phyloP scores from a whole-genome alignment of 2,888 invertebrate species.

The Crossocerus cetratus region DNA sequence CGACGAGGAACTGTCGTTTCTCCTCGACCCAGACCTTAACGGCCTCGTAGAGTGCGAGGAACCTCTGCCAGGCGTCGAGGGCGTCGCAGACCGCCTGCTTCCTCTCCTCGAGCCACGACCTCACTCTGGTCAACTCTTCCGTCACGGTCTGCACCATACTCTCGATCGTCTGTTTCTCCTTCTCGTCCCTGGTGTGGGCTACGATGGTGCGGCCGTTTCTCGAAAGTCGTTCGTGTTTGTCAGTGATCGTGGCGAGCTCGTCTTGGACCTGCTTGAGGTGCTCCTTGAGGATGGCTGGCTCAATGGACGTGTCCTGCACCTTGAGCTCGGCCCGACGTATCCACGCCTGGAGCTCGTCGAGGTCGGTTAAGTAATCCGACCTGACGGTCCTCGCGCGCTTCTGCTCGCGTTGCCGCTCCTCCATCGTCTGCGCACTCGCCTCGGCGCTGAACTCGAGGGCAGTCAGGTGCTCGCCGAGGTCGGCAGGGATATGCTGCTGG shows the following conservation, averaged over 20 bases:
- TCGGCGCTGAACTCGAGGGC: conserved; percentile 90
- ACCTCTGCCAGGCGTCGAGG: conserved; percentile 92
- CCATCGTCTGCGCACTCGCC: conserved; percentile 88
- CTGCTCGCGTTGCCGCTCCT: conserved; percentile 91
- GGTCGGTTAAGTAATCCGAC: conserved; percentile 87
- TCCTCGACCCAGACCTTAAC: conserved; percentile 91
- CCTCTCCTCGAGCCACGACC: conserved; percentile 88
- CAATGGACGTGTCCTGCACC: conserved; percentile 87
- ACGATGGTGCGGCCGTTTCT: conserved; percentile 88
- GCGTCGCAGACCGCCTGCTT: conserved; percentile 91
- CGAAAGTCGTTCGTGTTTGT: conserved; percentile 87
- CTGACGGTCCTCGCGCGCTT: conserved; percentile 90
- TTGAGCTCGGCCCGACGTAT: conserved; percentile 89
- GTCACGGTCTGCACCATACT: conserved; percentile 86
- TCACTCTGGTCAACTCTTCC: conserved; percentile 88
- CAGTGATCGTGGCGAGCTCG: conserved; percentile 85
- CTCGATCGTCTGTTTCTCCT: conserved; percentile 86
- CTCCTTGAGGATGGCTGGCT: conserved; percentile 88
- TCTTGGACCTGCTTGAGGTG: conserved; percentile 86
- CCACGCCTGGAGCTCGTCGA: conserved; percentile 91
- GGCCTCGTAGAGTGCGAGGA: conserved; percentile 88
- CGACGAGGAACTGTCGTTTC: conserved; percentile 87
- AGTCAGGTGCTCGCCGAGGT: conserved; percentile 88
- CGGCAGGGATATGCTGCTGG: conserved; percentile 81
- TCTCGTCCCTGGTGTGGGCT: conserved; percentile 87